Evolutionary conservation across 2,797 vertebrate genomes (phyloP).

Genomic region (Gymnoscopelus microlampas): DNA sequence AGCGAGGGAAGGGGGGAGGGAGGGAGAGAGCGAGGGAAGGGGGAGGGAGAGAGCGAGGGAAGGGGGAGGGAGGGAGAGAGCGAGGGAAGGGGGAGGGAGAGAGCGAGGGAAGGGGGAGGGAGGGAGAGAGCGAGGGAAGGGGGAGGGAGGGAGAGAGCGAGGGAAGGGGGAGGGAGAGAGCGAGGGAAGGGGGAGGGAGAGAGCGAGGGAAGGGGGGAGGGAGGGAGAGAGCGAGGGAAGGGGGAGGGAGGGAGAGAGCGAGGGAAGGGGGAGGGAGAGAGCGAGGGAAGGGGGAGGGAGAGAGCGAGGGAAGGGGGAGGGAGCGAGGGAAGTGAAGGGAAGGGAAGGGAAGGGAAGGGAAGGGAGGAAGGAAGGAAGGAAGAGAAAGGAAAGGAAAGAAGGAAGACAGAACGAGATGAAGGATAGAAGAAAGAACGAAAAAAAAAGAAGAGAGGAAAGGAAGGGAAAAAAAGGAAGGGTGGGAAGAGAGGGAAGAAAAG

Average conservation of each 20-base stretch:
- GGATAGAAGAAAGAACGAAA: neutral
- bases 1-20: neutral
- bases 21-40: neutral
- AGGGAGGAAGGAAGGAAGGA: neutral
- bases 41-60: slow-evolving; percentile 26
- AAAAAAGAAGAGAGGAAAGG: neutral
- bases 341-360: neutral
- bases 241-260: neutral
- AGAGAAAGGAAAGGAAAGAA: neutral
- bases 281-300: slow-evolving; percentile 62
- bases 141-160: neutral
- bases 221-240: neutral
- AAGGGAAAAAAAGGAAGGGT: neutral
- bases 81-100: neutral
- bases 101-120: neutral
- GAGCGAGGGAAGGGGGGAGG: neutral
- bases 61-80: neutral
- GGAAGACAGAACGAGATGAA: neutral
- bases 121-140: slow-evolving; percentile 3
- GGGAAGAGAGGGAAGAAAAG: neutral
- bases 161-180: neutral
- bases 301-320: slow-evolving; percentile 62
- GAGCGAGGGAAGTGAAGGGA: too few relatives aligned
- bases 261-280: neutral
- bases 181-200: neutral